Conservation (phyloP, 2,888 invertebrate species). For the Hypomecis punctinalis region DNA sequence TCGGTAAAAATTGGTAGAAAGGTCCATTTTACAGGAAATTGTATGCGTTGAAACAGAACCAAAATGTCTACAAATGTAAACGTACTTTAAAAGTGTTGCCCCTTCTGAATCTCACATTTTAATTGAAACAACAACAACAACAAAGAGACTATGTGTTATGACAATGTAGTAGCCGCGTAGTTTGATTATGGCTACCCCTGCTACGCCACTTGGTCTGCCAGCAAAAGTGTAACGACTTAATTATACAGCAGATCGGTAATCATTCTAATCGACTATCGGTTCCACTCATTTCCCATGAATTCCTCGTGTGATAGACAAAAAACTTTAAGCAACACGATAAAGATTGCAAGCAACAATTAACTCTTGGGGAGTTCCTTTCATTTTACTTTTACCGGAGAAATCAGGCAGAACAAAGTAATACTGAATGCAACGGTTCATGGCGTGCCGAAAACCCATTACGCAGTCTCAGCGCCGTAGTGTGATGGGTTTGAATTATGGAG, state of each 20-base stretch:
- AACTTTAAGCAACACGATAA: slow-evolving; percentile 25
- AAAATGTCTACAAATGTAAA: too few species aligned
- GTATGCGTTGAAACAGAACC: too few species aligned
- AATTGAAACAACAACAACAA: too few species aligned
- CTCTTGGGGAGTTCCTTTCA: slow-evolving; percentile 16
- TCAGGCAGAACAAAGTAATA: slow-evolving; percentile 1
- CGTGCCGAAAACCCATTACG: slow-evolving; percentile 13
- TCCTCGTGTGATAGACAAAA: slow-evolving; percentile 31
- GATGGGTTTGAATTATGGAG: not conserved
- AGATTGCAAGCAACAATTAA: slow-evolving; percentile 13
- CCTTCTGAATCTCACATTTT: too few species aligned
- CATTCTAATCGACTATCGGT: slow-evolving; percentile 43
- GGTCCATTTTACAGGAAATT: too few species aligned
- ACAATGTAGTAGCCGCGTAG: too few species aligned
- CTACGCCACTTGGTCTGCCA: slow-evolving; percentile 43
- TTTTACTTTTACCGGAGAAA: slow-evolving; percentile 23
- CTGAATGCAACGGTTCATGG: slow-evolving; percentile 5
- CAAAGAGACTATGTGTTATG: not conserved
- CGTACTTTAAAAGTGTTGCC: too few species aligned
- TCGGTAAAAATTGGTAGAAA: too few species aligned
- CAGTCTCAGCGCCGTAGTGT: not conserved
- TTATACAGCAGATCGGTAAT: slow-evolving; percentile 53
- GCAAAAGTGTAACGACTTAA: slow-evolving; percentile 77
- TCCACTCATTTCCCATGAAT: slow-evolving; percentile 40
- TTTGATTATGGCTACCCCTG: slow-evolving; percentile 18